Evolutionary conservation across 2,797 vertebrate genomes (phyloP).

Genomic region (Pseudocheirus occidentalis): DNA sequence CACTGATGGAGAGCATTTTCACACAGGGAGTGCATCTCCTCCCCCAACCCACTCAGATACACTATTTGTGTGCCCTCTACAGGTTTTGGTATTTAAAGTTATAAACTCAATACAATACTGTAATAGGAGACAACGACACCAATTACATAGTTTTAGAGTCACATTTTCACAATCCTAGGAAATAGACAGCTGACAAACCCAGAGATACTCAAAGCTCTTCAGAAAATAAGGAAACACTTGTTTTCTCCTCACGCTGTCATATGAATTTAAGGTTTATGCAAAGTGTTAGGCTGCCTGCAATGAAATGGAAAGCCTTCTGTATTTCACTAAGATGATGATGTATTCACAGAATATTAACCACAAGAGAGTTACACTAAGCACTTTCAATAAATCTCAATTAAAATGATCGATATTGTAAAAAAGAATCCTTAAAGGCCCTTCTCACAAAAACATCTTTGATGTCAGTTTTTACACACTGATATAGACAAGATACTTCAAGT

Average conservation of each 20-base stretch:
- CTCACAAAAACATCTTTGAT: conserved; percentile 70
- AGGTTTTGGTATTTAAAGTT: conserved; percentile 19
- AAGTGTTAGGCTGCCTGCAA: conserved; percentile 37
- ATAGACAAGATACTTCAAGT: conserved; percentile 66
- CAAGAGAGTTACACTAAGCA: conserved; percentile 63
- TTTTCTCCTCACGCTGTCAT: neutral
- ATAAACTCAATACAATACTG: neutral
- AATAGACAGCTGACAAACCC: neutral
- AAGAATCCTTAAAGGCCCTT: conserved; percentile 70
- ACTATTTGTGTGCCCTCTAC: conserved; percentile 14
- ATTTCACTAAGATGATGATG: conserved; percentile 61
- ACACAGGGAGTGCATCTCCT: neutral
- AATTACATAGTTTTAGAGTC: conserved; percentile 15
- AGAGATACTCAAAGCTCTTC: conserved; percentile 11
- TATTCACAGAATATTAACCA: conserved; percentile 64
- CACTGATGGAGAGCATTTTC: neutral
- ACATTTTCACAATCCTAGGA: neutral
- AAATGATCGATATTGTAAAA: conserved; percentile 72
- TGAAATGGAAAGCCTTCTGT: conserved; percentile 54
- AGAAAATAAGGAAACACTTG: neutral
- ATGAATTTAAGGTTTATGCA: conserved; percentile 50
- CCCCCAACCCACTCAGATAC: neutral
- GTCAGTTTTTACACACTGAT: conserved; percentile 77
- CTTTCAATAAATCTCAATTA: conserved; percentile 79
- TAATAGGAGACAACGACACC: neutral